A percentile compares a stretch with the other conserved stretches of the same genome.
These are phyloP conservation scores for Petroica traversi DNA, from an alignment of 2,113 vertebrate species.

Conservation along the genomic window DNA sequence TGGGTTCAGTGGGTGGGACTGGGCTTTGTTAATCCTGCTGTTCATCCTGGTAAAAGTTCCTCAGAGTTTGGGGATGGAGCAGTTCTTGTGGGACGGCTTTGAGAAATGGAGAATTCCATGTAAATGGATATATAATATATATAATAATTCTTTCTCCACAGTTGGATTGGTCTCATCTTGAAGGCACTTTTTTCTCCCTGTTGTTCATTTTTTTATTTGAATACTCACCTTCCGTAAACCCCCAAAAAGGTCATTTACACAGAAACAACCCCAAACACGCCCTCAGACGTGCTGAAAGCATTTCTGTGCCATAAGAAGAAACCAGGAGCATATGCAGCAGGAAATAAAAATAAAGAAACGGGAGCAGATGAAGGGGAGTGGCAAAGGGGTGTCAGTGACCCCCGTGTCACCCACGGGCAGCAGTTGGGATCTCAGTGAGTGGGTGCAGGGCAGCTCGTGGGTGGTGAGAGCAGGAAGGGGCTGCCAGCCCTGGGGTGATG, in stretches of 20 bases:
- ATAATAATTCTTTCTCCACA: neutral
- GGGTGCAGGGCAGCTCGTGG: conserved; percentile 14
- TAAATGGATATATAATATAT: neutral
- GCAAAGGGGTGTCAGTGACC: neutral
- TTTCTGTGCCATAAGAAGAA: neutral
- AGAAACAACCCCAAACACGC: neutral
- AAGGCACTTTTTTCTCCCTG: neutral
- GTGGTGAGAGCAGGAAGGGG: neutral
- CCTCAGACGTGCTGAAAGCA: neutral
- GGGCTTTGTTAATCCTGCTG: neutral
- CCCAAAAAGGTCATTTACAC: neutral
- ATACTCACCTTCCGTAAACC: neutral
- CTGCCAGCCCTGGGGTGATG: neutral
- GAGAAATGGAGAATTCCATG: neutral
- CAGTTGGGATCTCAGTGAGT: neutral
- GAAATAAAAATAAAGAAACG: neutral
- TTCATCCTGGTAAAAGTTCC: neutral
- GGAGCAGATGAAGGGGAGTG: neutral
- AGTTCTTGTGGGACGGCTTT: neutral
- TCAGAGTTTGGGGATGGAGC: neutral
- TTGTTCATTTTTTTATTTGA: neutral
- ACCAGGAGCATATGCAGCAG: neutral
- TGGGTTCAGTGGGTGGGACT: neutral
- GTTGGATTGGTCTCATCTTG: neutral
- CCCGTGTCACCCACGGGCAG: neutral